A percentile compares a stretch with the other conserved stretches of the same genome.
Evolutionary conservation across 2,888 invertebrate species (phyloP).

Genomic region (Penaeus monodon): DNA sequence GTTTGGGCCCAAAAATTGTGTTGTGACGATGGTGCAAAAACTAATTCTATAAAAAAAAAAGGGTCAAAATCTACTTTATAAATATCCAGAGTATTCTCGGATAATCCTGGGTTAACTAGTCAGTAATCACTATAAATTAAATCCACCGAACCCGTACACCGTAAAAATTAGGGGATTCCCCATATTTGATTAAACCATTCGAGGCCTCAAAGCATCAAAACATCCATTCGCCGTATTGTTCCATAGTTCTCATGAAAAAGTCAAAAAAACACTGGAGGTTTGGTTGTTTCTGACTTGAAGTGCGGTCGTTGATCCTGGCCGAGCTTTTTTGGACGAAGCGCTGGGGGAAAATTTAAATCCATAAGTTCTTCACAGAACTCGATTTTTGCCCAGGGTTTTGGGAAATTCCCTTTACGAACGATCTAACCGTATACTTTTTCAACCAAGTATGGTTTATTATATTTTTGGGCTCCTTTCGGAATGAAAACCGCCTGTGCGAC

Average conservation of each 20-base stretch:
- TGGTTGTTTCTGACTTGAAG: too few relatives aligned
- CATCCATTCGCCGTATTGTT: too few relatives aligned
- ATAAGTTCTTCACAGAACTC: constrained; percentile 13
- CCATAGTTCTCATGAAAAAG: too few relatives aligned
- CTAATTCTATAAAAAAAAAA: too few relatives aligned
- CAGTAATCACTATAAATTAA: not conserved
- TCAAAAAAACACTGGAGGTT: too few relatives aligned
- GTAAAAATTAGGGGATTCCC: constrained; percentile 1
- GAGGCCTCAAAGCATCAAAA: too few relatives aligned
- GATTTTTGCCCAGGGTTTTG: constrained; percentile 21
- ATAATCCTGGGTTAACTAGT: not conserved
- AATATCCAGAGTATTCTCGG: constrained; percentile 4
- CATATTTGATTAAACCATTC: not conserved
- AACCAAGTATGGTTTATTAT: constrained; percentile 8
- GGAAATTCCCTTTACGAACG: not conserved
- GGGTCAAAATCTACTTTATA: not conserved
- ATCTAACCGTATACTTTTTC: constrained; percentile 29
- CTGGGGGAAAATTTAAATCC: not conserved
- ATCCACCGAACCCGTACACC: not conserved
- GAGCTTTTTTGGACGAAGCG: constrained; percentile 18
- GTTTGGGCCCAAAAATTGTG: not conserved
- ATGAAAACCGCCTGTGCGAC: constrained; percentile 4
- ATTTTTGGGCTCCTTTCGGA: constrained; percentile 17
- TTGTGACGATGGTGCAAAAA: not conserved
- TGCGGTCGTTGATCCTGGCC: constrained; percentile 21